These are phyloP conservation scores for Lepidocolaptes lacrymiger DNA, from an alignment of 2,797 vertebrate genomes.

Conservation along the genomic window DNA sequence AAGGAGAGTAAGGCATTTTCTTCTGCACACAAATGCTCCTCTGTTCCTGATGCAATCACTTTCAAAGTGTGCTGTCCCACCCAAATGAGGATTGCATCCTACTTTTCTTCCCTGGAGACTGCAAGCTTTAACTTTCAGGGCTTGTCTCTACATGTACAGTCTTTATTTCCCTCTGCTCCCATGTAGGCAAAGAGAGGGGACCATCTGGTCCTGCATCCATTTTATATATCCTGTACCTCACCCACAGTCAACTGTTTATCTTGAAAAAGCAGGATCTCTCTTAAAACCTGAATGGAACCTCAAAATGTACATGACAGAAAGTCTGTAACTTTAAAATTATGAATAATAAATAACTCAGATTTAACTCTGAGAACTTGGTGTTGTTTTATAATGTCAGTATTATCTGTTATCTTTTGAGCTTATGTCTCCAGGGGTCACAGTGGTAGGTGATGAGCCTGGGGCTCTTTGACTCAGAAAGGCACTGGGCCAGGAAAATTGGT, in stretches of 20 bases:
- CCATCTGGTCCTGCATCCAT: neutral
- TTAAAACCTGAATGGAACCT: neutral
- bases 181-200: neutral
- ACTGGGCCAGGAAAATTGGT: slow-evolving; percentile 33
- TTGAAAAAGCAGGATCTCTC: neutral
- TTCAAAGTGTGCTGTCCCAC: slow-evolving; percentile 30
- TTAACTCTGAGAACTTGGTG: neutral
- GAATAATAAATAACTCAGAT: neutral
- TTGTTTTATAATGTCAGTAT: neutral
- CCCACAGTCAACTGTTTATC: neutral
- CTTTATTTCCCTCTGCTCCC: neutral
- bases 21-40: neutral
- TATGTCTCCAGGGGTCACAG: neutral
- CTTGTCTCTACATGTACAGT: neutral
- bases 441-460: slow-evolving; percentile 5
- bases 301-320: neutral
- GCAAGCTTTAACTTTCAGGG: neutral
- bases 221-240: neutral
- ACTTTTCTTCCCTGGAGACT: neutral
- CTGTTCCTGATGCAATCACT: slow-evolving; percentile 33
- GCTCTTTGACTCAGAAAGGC: slow-evolving; percentile 17
- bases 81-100: slow-evolving; percentile 29
- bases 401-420: neutral
- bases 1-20: neutral
- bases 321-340: neutral